These are phyloP conservation scores for Heteromyza rotundicornis DNA, from an alignment of 2,888 invertebrate species.

Conservation along the genomic window DNA sequence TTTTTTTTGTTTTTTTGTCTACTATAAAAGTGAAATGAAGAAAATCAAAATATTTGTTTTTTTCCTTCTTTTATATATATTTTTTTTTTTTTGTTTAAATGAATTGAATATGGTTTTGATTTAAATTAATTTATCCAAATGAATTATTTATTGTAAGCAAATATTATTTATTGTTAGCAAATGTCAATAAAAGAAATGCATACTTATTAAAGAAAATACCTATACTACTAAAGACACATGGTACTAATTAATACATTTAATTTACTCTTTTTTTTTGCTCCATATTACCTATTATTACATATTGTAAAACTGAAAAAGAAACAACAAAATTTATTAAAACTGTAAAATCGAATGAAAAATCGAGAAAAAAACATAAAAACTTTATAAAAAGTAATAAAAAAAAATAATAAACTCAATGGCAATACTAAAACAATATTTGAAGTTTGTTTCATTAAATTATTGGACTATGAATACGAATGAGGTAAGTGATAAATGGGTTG, in stretches of 20 bases:
- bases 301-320: neutral
- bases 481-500: no score
- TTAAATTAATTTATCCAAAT: no score
- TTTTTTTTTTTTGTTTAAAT: no score
- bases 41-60: no score
- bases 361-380: neutral
- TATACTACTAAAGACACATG: slow-evolving; percentile 18
- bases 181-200: slow-evolving; percentile 2
- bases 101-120: no score
- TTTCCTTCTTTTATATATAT: no score
- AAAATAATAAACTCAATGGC: slow-evolving; percentile 4
- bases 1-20: slow-evolving; percentile 7
- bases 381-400: neutral
- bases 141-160: slow-evolving; percentile 27
- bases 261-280: neutral
- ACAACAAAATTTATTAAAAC: neutral
- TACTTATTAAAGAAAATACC: slow-evolving; percentile 1
- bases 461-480: no score
- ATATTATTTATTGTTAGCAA: slow-evolving; percentile 15
- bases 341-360: neutral
- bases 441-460: no score
- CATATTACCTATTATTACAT: no score
- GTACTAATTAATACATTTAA: slow-evolving; percentile 15
- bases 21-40: no score
- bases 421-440: slow-evolving; percentile 1